Base-by-base conservation (phyloP, 2,888 invertebrate genomes). In the Eupeodes latifasciatus region DNA sequence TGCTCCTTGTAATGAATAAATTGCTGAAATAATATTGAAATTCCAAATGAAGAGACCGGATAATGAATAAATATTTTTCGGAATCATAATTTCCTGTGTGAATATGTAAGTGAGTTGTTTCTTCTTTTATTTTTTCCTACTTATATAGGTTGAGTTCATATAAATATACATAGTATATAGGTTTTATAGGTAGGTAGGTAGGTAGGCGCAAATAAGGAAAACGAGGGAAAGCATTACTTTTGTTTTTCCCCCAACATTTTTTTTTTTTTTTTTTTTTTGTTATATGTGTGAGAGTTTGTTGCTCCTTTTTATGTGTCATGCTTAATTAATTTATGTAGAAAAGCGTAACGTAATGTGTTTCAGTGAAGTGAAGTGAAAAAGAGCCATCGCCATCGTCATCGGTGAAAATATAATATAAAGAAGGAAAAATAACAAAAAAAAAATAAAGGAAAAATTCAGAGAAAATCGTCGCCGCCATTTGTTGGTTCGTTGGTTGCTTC, bases 311-410 rank as follows among this genome's bases (percentile, higher is more conserved):
- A 55, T 72, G 44, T 78, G 77, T 69, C 69, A 75, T 67, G 69
- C 69, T 82, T 86, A 86, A 82, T 86, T 83, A 86, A 82, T 83
- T 83, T 86, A 86, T 86, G 86, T 64, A 86, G 51, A 67, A 51
- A 86, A 83, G 62, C 83, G 74, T 57, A 78, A 51, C 61, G 67
- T 86, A 57, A 81, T 81, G 55, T 69, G 55, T 69, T 81, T 78
- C 69, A 67, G 77, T 49, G 61, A 66, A 76, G 19, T 62, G 61
- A 72, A 72, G 19, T 74, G 78, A 36, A 78, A 59, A 66, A 81
- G 81, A 81, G 27, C 49, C 66, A 66, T 66, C 47, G 27, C 49
- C 66, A 62, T 62, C 53, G 3, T 55, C 53, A 14, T n/a, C 7
- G 40, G 16, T 62, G 62, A 62, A 62, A 40, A 62, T 62, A 49